Conservation (phyloP, 1,140 invertebrate species). For the Ericerus pela region DNA sequence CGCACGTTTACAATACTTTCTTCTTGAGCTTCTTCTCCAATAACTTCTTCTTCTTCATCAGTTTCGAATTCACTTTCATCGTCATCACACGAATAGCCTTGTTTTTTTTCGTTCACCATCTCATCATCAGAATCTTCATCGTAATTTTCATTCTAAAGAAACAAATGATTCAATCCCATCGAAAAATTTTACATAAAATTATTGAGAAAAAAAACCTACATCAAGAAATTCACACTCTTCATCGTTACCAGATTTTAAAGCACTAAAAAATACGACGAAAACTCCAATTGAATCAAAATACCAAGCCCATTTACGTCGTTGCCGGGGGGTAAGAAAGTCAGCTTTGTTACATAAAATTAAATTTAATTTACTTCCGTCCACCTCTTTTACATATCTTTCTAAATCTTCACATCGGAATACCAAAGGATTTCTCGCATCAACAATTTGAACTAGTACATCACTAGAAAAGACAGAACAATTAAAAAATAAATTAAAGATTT, state of each 20-base stretch:
- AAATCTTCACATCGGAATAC: constrained; percentile 88
- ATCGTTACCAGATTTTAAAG: constrained; percentile 38
- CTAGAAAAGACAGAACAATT: constrained; percentile 34
- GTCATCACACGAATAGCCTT: constrained; percentile 18
- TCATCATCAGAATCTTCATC: constrained; percentile 28
- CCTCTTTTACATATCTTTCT: constrained; percentile 82
- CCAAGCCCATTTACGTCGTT: constrained; percentile 69
- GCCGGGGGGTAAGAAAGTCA: constrained; percentile 73
- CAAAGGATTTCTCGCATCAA: constrained; percentile 92
- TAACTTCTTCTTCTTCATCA: constrained; percentile 22
- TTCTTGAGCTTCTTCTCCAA: constrained; percentile 16
- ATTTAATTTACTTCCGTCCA: constrained; percentile 58
- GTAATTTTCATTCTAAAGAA: constrained; percentile 9
- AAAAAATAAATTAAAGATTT: constrained; percentile 11
- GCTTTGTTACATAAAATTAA: constrained; percentile 90
- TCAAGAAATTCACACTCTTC: background rate
- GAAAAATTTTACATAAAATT: background rate
- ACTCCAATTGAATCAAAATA: constrained; percentile 63
- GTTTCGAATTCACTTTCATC: constrained; percentile 26
- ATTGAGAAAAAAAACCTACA: background rate
- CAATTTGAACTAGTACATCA: constrained; percentile 87
- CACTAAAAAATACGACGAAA: constrained; percentile 71
- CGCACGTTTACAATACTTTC: too few relatives aligned
- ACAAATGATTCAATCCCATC: background rate
- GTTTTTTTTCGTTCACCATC: constrained; percentile 21